Evolutionary conservation across 2,797 vertebrate genomes (phyloP), one percentile per base, ranked within the genome.

Genomic region (Tangara arthus): DNA sequence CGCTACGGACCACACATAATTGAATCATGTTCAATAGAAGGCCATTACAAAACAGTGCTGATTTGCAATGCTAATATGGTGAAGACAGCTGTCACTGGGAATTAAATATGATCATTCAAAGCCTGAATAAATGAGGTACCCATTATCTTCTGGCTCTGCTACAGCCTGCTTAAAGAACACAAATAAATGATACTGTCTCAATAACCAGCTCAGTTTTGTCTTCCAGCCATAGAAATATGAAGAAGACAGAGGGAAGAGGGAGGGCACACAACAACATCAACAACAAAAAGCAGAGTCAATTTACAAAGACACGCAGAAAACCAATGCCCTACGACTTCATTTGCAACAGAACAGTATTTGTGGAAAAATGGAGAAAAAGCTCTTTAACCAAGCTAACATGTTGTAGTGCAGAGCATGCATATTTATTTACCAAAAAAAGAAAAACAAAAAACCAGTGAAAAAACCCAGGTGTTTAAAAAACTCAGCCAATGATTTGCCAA

Each of bases 51-150:
- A 98, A 98, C 97, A 79, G 75, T 96, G 95, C 96, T 98, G 96
- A 98, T 98, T 98, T 98, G 98, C 98, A 98, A 98, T 98, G 98
- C 98, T 98, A 98, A 98, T 98, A 81, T 76, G 87, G 92, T 85
- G 95, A 98, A 98, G 98, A 97, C 98, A 98, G 98, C 98, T 98
- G 98, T 98, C 98, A 97, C 97, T 95, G 97, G 95, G 98, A 98
- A 98, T 98, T 98, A 98, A 98, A 98, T 98, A 98, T 97, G 97
- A 98, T 98, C 98, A 98, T 98, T 98, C 97, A 98, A 97, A 97
- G 97, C 96, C 97, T 97, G 98, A 98, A 98, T 98, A 98, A 98
- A 98, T 97, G 98, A 98, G 98, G 97, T 97, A 90, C 97, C 98
- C 97, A 98, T 98, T 98, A 98, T 98, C 97, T 98, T 97, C 97